Evolutionary conservation across 2,113 vertebrate species (phyloP).

Genomic region (Hipposideros armiger): DNA sequence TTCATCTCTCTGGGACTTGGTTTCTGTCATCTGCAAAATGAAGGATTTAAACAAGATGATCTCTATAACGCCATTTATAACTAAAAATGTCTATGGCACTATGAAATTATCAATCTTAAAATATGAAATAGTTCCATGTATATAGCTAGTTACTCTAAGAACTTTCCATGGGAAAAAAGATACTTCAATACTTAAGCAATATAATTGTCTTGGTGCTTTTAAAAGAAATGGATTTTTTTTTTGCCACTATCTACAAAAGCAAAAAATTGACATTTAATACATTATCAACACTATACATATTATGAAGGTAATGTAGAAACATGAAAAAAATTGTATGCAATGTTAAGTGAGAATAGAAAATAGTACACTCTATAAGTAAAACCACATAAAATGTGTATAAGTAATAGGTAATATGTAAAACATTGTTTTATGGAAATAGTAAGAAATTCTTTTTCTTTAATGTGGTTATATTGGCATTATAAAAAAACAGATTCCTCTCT

Average conservation of each 20-base stretch:
- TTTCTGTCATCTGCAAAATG: constrained; percentile 1
- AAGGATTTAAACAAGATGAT: not conserved
- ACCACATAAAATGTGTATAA: not conserved
- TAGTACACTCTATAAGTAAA: constrained; percentile 14
- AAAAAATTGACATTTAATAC: not conserved
- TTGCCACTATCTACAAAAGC: not conserved
- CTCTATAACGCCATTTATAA: not conserved
- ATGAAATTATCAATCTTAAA: not conserved
- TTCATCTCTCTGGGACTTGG: not conserved
- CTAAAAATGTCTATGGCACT: not conserved
- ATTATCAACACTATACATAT: not conserved
- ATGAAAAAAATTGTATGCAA: not conserved
- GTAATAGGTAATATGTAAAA: constrained; percentile 8
- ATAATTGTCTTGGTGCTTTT: not conserved
- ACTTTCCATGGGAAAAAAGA: not conserved
- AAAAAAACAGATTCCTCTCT: not conserved
- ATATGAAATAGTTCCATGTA: not conserved
- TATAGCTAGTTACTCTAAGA: not conserved
- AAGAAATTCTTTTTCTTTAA: not conserved
- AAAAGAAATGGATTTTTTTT: not conserved
- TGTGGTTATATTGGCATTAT: not conserved
- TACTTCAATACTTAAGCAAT: not conserved
- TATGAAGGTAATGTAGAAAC: constrained; percentile 4
- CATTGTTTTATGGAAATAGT: not conserved
- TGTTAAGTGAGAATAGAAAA: not conserved